A percentile compares a stretch with the other conserved stretches of the same genome.
Conservation (phyloP, 2,113 vertebrate species). For the Scortum barcoo region DNA sequence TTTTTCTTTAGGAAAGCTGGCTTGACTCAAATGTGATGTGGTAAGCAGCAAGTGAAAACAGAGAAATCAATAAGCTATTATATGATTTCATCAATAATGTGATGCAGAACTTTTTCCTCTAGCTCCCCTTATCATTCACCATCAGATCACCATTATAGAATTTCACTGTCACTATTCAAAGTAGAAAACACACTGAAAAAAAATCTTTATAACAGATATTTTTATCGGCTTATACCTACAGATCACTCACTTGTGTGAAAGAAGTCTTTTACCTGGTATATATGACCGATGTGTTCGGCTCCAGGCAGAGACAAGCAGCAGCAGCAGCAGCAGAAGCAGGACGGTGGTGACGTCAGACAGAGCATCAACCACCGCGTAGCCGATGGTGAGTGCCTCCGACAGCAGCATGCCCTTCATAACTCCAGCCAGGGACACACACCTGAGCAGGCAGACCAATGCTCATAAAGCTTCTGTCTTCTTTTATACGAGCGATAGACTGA, state of each 20-base stretch:
- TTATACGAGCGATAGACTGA: conserved; percentile 64
- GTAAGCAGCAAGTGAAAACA: not conserved
- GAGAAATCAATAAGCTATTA: not conserved
- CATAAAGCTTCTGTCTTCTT: not conserved
- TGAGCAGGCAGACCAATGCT: not conserved
- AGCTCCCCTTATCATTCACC: too few relatives aligned
- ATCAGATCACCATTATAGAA: not conserved
- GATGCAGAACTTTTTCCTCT: not conserved
- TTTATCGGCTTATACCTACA: not conserved
- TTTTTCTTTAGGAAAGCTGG: not conserved
- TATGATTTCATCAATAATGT: not conserved
- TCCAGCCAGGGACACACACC: conserved; percentile 29
- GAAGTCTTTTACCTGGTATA: conserved; percentile 87
- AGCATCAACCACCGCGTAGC: conserved; percentile 42
- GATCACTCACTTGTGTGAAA: not conserved
- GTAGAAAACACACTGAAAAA: not conserved
- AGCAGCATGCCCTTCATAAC: conserved; percentile 79
- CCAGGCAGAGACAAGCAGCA: conserved; percentile 85
- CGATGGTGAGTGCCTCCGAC: conserved; percentile 71
- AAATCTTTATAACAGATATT: not conserved
- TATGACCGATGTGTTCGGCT: conserved; percentile 80
- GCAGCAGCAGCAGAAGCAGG: conserved; percentile 83
- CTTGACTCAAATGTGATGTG: not conserved
- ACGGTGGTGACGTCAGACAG: conserved; percentile 70
- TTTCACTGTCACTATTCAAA: not conserved